Percentiles rank a stretch among this genome's conserved stretches.
These are phyloP conservation scores for Apis cerana DNA, from an alignment of 1,140 invertebrate genomes.

Conservation along the genomic window DNA sequence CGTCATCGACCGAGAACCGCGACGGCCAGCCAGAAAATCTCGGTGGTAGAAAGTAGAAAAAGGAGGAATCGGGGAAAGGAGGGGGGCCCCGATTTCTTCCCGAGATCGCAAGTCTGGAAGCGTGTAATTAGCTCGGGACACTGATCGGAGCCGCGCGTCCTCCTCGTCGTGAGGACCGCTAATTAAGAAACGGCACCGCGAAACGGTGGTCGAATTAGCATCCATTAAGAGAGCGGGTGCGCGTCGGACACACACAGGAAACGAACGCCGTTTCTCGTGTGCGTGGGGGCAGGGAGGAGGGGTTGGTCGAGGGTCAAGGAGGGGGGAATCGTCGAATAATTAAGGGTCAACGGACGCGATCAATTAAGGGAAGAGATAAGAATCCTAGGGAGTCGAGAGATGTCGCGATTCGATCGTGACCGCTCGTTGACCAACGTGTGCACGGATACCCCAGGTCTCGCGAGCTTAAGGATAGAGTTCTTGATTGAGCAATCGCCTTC, in stretches of 20 bases:
- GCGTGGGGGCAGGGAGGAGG: not conserved
- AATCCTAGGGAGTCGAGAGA: slow-evolving; percentile 47
- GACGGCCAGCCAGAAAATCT: not conserved
- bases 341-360: slow-evolving; percentile 65
- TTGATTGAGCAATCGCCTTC: slow-evolving; percentile 44
- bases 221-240: slow-evolving; percentile 60
- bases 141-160: slow-evolving; percentile 51
- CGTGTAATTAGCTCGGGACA: slow-evolving; percentile 63
- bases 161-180: slow-evolving; percentile 52
- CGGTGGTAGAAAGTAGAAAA: not conserved
- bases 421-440: slow-evolving; percentile 31
- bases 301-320: not conserved
- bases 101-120: slow-evolving; percentile 39
- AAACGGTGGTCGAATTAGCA: slow-evolving; percentile 69
- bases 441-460: not conserved
- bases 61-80: not conserved
- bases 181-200: slow-evolving; percentile 69
- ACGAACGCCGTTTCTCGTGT: slow-evolving; percentile 39
- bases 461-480: not conserved
- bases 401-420: slow-evolving; percentile 56
- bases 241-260: slow-evolving; percentile 40
- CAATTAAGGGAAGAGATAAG: slow-evolving; percentile 61
- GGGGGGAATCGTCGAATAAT: slow-evolving; percentile 62
- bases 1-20: not conserved
- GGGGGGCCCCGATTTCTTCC: not conserved